Evolutionary conservation across 2,888 invertebrate species (phyloP).

Genomic region (Iphiclides podalirius): DNA sequence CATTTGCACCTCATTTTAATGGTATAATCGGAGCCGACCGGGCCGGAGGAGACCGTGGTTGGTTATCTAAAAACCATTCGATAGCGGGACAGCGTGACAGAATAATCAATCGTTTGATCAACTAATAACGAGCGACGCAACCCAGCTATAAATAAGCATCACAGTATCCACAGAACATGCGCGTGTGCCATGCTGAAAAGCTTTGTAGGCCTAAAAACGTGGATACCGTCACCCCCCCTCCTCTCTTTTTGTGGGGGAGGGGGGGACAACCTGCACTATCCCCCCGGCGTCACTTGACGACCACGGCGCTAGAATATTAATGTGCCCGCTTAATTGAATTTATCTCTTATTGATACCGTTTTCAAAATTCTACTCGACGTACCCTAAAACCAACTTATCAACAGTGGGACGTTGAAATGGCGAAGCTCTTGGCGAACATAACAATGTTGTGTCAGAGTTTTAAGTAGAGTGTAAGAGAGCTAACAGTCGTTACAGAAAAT

Average conservation of each 20-base stretch:
- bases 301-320: conserved; percentile 73
- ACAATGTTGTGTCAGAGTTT: no score
- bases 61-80: no score
- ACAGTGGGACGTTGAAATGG: no score
- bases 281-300: conserved; percentile 64
- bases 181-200: conserved; percentile 65
- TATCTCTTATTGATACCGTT: conserved; percentile 61
- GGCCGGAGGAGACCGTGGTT: no score
- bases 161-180: conserved; percentile 51
- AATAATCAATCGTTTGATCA: conserved; percentile 28
- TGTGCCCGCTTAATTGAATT: conserved; percentile 69
- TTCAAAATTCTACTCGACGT: conserved; percentile 21
- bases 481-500: no score
- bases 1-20: no score
- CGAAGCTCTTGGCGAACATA: no score
- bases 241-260: conserved; percentile 31
- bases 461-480: no score
- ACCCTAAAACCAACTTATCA: no score
- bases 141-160: conserved; percentile 42
- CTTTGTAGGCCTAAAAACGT: conserved; percentile 75
- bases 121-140: conserved; percentile 30
- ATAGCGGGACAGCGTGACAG: no score
- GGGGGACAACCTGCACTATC: conserved; percentile 70
- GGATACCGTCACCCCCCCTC: conserved; percentile 47
- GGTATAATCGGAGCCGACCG: no score